These are phyloP conservation scores for Cotesia vestalis DNA, from an alignment of 1,140 invertebrate genomes.

Conservation along the genomic window DNA sequence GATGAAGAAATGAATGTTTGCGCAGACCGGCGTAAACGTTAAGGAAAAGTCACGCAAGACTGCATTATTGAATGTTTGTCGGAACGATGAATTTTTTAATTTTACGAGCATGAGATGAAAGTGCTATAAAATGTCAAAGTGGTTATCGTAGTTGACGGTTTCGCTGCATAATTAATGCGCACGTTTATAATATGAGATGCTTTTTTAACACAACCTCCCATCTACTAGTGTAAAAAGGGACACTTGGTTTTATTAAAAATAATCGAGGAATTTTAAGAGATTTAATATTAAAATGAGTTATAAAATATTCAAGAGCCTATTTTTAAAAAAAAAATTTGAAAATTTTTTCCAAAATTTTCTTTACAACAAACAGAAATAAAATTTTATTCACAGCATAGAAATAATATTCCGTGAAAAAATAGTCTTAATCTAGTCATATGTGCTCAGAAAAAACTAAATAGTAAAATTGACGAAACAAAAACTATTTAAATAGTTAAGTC, in stretches of 20 bases:
- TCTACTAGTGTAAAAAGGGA: conserved; percentile 7
- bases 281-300: too few relatives aligned
- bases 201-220: background rate
- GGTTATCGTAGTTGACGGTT: conserved; percentile 38
- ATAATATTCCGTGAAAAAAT: too few relatives aligned
- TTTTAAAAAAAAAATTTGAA: too few relatives aligned
- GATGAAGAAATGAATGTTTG: background rate
- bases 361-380: too few relatives aligned
- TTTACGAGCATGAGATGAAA: conserved; percentile 44
- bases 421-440: too few relatives aligned
- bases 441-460: too few relatives aligned
- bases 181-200: conserved; percentile 7
- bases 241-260: too few relatives aligned
- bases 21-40: conserved; percentile 5
- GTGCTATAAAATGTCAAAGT: conserved; percentile 37
- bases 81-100: conserved; percentile 44
- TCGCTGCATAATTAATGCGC: conserved; percentile 30
- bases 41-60: conserved; percentile 41
- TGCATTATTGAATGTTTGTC: conserved; percentile 42
- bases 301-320: too few relatives aligned
- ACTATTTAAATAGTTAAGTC: background rate
- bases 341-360: too few relatives aligned
- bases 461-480: background rate
- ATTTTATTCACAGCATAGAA: too few relatives aligned
- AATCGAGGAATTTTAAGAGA: too few relatives aligned